Evolutionary conservation across 2,113 vertebrate species (phyloP), one percentile per base, ranked within the genome.

Genomic region (Corythoichthys intestinalis): DNA sequence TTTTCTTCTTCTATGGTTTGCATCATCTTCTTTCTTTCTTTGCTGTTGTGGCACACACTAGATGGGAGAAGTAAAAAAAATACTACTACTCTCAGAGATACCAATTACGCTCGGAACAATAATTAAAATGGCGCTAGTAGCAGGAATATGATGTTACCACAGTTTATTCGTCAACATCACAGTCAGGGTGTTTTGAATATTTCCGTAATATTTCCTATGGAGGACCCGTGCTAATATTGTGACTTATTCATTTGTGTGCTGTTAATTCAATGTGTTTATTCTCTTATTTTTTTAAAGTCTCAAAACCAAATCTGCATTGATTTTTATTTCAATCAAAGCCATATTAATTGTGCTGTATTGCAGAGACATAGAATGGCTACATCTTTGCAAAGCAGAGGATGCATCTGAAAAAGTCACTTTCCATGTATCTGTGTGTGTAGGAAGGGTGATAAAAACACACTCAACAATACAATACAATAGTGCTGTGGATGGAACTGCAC

Each of bases 401-500:
- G 53, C 53, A 59, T 34, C 54, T 39, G 14, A 6, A 35, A 20
- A 11, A 17, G 53, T 68, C 34, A 12, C 11, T 34, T 54, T 54
- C 17, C 17, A 1, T 49, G 17, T 59, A 11, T 5, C 2, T 63
- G 11, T 75, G 48, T 20, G 8, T 39, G 39, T 20, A 54, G 65
- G 48, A 70, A 69, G 39, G 17, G 8, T 28, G n/a, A 67, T 0
- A 63, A 77, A 60, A 44, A 61, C 37, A 71, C 61, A 78, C 66
- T 67, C 56, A 20, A 35, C 9, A 65, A 56, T 20, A 59, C 20
- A 28, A 28, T 28, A 70, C 58, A 57, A 71, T 44, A 47, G 56
- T 61, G 37, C 17, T 49, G 57, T 52, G 54, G 70, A 74, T 72
- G 35, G 35, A 66, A 67, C 66, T 47, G 46, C 66, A 12, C 46